Base-by-base conservation (phyloP, 92 coral and sea anemone species). In the Micromussa lordhowensis region DNA sequence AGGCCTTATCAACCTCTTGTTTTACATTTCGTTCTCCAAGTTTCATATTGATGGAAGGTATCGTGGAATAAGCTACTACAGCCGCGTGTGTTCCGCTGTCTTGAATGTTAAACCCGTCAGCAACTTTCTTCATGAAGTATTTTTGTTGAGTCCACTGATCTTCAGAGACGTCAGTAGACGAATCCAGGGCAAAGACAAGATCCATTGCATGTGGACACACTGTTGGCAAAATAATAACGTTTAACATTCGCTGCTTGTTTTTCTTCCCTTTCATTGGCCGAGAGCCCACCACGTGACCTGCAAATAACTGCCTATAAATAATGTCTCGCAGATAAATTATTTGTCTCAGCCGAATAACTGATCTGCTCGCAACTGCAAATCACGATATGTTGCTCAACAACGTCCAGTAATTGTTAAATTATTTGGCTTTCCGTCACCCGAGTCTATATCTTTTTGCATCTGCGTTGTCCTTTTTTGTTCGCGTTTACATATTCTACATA, bases 101-200 rank as follows among this genome's bases (percentile, higher is more conserved):
- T 66, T 95, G 93, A 40, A 96, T 70, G 14, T 68, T 76, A 66
- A 98, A 96, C 77, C 97, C 94, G 21, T 87, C 91, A 9, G 95
- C 68, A 44, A 96, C 92, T 48, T 86, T 78, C 51, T 90, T 88
- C 64, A 95, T 96, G 88, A 98, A 96, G 32, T 81, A 81, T 82
- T 98, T 98, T 66, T 98, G 98, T n/a, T 93, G 95, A 55, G 92
- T 93, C 99, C 99, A 98, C 26, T 96, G 95, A 40, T 89, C 22
- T 11, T 91, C 68, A 72, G 88, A 86, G 26, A 98, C 99, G 87
- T 98, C 99, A 38, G 89, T 88, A 6, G 99, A 98, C 54, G 99
- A 98, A 79, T 98, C 99, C 86, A 98, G 90, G 1, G 99, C 99
- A 72, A 98, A 94, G 19, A 96, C 99, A 69, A 98, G 90, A 81